Evolutionary conservation across 1,140 invertebrate genomes (phyloP).

Genomic region (Anastrepha ludens): DNA sequence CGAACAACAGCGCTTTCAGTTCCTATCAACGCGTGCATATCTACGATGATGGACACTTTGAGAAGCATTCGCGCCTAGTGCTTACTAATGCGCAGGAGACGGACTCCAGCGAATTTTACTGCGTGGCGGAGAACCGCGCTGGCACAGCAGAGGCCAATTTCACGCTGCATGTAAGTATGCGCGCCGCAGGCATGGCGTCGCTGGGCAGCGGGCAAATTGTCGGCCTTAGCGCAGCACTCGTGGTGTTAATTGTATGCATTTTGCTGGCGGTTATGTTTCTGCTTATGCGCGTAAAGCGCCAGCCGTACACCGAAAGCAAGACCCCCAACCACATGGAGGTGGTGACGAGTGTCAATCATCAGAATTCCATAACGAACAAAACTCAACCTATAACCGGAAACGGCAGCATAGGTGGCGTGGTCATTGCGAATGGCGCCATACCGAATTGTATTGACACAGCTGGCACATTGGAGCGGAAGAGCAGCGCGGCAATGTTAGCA

Average conservation of each 20-base stretch:
- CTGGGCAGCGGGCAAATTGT: slow-evolving; percentile 89
- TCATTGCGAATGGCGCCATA: slow-evolving; percentile 69
- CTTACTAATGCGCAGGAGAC: slow-evolving; percentile 90
- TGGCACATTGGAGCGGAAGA: slow-evolving; percentile 66
- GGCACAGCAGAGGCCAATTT: slow-evolving; percentile 95
- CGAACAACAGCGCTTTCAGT: slow-evolving; percentile 87
- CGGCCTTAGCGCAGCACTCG: slow-evolving; percentile 87
- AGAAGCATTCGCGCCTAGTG: slow-evolving; percentile 86
- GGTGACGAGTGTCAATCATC: slow-evolving; percentile 79
- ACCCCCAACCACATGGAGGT: slow-evolving; percentile 83
- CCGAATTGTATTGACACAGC: slow-evolving; percentile 62
- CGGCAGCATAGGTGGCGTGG: slow-evolving; percentile 74
- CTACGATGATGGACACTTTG: slow-evolving; percentile 80
- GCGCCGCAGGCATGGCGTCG: slow-evolving; percentile 85
- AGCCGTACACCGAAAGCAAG: slow-evolving; percentile 84
- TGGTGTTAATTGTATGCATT: slow-evolving; percentile 86
- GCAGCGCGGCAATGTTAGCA: slow-evolving; percentile 54
- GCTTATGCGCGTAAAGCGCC: slow-evolving; percentile 81
- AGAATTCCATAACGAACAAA: slow-evolving; percentile 74
- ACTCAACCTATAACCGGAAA: slow-evolving; percentile 71
- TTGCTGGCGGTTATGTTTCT: slow-evolving; percentile 84
- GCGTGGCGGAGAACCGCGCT: slow-evolving; percentile 92
- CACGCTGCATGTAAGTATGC: slow-evolving; percentile 86
- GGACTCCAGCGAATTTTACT: slow-evolving; percentile 92
- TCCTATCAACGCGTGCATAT: slow-evolving; percentile 88